A percentile compares a stretch with the other conserved stretches of the same genome.
Evolutionary conservation across 2,797 vertebrate species (phyloP).

Genomic region (Neosilurus hyrtlii): DNA sequence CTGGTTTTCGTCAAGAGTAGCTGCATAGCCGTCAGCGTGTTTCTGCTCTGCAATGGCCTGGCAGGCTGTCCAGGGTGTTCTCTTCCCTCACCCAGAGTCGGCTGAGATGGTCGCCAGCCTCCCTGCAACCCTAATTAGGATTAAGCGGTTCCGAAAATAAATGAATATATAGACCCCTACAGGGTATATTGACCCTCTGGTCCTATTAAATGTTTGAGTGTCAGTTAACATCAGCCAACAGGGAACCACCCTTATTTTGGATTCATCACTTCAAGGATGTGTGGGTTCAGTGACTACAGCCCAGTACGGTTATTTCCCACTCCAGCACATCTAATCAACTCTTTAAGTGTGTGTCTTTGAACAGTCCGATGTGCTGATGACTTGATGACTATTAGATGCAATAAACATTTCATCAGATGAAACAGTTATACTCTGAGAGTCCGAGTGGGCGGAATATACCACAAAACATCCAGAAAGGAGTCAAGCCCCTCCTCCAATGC

Average conservation of each 20-base stretch:
- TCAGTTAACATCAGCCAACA: neutral
- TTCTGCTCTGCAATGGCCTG: too few relatives aligned
- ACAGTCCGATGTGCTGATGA: neutral
- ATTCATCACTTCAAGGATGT: neutral
- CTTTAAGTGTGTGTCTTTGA: neutral
- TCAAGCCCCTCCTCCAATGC: neutral
- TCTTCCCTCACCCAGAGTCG: too few relatives aligned
- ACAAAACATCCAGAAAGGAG: constrained; percentile 8
- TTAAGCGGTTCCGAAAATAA: too few relatives aligned
- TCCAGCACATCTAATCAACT: neutral
- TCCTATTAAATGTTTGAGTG: neutral
- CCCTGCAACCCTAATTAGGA: too few relatives aligned
- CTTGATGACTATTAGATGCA: neutral
- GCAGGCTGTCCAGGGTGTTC: too few relatives aligned
- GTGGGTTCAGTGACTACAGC: neutral
- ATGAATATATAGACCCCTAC: too few relatives aligned
- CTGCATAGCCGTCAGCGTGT: too few relatives aligned
- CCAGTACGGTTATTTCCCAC: neutral
- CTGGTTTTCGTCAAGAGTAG: too few relatives aligned
- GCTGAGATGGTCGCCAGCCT: too few relatives aligned
- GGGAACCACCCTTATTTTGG: neutral
- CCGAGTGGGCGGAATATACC: neutral
- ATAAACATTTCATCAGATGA: neutral
- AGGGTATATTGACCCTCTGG: too few relatives aligned
- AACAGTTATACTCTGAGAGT: neutral